phyloP scores from a whole-genome alignment of 1,140 invertebrate species.

The Diabrotica virgifera region DNA sequence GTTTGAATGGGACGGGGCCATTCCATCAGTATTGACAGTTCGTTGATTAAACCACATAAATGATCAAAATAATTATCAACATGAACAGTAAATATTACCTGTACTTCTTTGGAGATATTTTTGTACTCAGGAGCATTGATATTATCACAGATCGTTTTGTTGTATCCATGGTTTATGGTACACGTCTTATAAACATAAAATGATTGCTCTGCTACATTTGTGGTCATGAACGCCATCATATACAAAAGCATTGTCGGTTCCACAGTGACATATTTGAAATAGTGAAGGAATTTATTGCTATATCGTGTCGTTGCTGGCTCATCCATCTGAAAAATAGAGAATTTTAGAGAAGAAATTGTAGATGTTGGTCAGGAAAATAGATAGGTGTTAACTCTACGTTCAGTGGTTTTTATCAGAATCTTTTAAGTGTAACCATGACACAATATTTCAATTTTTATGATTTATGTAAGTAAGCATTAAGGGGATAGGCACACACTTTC shows the following conservation, averaged over 20 bases:
- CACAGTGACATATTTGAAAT: constrained; percentile 55
- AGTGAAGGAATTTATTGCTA: constrained; percentile 18
- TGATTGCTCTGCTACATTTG: constrained; percentile 71
- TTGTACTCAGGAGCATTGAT: constrained; percentile 53
- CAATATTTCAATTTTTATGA: too few species aligned
- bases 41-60: constrained; percentile 6
- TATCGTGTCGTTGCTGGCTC: neutral
- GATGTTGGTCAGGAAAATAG: too few species aligned
- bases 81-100: constrained; percentile 50
- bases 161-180: constrained; percentile 63
- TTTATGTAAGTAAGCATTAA: too few species aligned
- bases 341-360: too few species aligned
- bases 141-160: constrained; percentile 62
- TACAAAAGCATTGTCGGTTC: constrained; percentile 76
- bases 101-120: constrained; percentile 60
- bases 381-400: too few species aligned
- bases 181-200: constrained; percentile 74
- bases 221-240: constrained; percentile 77
- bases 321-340: neutral
- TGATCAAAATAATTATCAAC: constrained; percentile 20
- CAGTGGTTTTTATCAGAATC: too few species aligned
- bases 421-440: too few species aligned
- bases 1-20: too few species aligned
- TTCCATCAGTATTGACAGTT: too few species aligned
- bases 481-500: too few species aligned